Evolutionary conservation across 2,797 vertebrate genomes (phyloP).

Genomic region (Spinus olivaceus): DNA sequence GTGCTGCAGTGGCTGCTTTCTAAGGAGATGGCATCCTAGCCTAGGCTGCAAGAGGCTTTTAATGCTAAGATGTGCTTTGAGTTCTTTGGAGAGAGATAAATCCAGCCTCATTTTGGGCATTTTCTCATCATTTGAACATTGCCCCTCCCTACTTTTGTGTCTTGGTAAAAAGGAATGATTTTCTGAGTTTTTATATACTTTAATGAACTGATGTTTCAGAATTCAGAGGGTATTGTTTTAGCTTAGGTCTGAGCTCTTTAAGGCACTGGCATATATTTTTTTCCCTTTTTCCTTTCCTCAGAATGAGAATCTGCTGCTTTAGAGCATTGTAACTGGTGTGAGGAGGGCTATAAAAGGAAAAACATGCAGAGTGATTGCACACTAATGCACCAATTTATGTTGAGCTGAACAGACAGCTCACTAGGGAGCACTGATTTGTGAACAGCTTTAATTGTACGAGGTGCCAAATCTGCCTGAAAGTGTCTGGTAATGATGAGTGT

Average conservation of each 20-base stretch:
- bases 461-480: neutral
- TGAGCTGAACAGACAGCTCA: slow-evolving; percentile 9
- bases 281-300: neutral
- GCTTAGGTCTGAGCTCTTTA: neutral
- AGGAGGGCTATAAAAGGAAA: slow-evolving; percentile 24
- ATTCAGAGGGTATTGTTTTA: neutral
- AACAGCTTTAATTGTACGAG: slow-evolving; percentile 20
- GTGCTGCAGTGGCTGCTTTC: neutral
- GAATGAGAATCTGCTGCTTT: slow-evolving; percentile 3
- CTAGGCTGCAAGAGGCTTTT: neutral
- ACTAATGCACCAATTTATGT: neutral
- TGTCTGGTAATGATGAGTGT: neutral
- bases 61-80: neutral
- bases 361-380: neutral
- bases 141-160: neutral
- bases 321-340: neutral
- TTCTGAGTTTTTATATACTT: neutral
- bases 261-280: neutral
- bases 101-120: neutral
- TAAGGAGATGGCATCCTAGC: neutral
- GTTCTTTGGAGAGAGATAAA: neutral
- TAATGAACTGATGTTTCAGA: neutral
- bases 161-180: neutral
- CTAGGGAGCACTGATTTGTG: slow-evolving; percentile 23
- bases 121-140: neutral